Conservation (phyloP, 1,140 invertebrate species). For the Helicoverpa zea region DNA sequence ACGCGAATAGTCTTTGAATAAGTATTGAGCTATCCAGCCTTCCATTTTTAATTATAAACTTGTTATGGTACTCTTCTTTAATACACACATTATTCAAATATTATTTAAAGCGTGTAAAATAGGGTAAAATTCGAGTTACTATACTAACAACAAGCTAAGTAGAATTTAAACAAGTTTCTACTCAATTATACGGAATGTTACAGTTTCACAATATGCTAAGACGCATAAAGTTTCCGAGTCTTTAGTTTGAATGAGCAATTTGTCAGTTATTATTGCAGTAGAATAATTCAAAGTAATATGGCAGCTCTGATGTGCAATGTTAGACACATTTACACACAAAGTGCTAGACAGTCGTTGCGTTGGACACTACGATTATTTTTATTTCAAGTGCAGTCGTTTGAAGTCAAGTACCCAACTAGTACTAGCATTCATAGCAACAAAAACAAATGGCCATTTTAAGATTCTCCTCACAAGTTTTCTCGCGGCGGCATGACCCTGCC, state of each 20-base stretch:
- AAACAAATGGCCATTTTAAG: background rate
- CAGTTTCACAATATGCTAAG: background rate
- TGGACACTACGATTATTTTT: slow-evolving; percentile 7
- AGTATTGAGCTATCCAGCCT: background rate
- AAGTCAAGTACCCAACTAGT: slow-evolving; percentile 22
- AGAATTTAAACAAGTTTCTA: background rate
- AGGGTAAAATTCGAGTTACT: too few relatives aligned
- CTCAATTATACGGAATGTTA: background rate
- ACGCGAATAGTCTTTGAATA: background rate
- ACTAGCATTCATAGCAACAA: background rate
- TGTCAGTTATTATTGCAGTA: background rate
- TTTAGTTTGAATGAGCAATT: background rate
- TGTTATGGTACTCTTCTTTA: too few relatives aligned
- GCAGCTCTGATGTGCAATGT: background rate
- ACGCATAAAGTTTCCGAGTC: background rate
- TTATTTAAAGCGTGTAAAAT: too few relatives aligned
- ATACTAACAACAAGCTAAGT: background rate
- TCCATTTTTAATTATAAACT: too few relatives aligned
- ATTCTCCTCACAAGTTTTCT: slow-evolving; percentile 6
- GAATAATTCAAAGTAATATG: background rate
- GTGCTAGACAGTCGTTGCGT: background rate
- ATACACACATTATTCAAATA: too few relatives aligned
- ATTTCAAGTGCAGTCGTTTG: background rate
- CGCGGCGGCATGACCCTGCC: background rate
- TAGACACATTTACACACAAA: slow-evolving; percentile 13